phyloP scores from a whole-genome alignment of 2,888 invertebrate genomes.

The Nysson spinosus region DNA sequence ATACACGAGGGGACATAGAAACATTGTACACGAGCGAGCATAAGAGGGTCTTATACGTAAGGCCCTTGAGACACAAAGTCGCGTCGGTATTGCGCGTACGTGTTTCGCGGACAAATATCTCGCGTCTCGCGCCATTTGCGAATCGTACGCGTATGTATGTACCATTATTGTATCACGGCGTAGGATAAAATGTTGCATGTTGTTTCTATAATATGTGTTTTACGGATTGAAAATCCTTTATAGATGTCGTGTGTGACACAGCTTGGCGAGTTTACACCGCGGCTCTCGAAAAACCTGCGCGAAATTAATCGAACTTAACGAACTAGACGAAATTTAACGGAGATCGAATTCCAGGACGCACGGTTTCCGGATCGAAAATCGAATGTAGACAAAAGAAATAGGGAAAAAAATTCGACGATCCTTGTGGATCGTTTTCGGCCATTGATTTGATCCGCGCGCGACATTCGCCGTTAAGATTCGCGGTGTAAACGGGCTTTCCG shows the following conservation, averaged over 20 bases:
- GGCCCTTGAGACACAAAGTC: constrained; percentile 6
- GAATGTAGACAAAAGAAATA: not conserved
- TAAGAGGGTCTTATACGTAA: too few relatives aligned
- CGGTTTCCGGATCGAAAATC: too few relatives aligned
- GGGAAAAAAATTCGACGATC: not conserved
- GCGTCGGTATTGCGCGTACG: constrained; percentile 33
- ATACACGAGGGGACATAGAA: too few relatives aligned
- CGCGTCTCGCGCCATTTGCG: constrained; percentile 17
- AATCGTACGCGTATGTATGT: constrained; percentile 53
- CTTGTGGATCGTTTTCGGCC: too few relatives aligned
- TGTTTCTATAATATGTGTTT: constrained; percentile 77
- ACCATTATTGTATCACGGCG: constrained; percentile 71
- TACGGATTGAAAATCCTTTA: constrained; percentile 75
- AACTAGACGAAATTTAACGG: too few relatives aligned
- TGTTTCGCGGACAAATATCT: constrained; percentile 24
- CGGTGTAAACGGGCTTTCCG: constrained; percentile 44
- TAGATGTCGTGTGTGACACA: constrained; percentile 74
- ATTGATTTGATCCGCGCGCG: not conserved
- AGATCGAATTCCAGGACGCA: too few relatives aligned
- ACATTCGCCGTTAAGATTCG: constrained; percentile 12
- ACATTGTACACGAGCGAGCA: too few relatives aligned
- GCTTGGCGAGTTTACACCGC: constrained; percentile 59
- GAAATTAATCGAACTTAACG: too few relatives aligned
- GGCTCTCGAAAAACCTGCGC: too few relatives aligned
- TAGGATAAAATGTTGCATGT: constrained; percentile 77